phyloP scores from a whole-genome alignment of 2,113 vertebrate genomes.

The Platichthys flesus region DNA sequence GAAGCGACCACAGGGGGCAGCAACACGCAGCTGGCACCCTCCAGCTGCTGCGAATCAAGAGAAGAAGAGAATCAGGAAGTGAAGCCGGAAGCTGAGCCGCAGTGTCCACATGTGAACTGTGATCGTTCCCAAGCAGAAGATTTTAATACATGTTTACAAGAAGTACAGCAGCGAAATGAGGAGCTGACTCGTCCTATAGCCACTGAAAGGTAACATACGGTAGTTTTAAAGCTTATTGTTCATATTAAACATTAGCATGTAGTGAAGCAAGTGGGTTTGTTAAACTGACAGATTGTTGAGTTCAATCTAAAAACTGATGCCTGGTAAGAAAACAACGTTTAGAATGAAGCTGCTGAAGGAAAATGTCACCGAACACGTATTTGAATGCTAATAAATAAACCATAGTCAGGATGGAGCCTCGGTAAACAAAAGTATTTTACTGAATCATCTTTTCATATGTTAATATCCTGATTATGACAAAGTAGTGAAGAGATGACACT shows the following conservation, averaged over 20 bases:
- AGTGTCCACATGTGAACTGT: constrained; percentile 34
- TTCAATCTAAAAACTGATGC: too few species aligned
- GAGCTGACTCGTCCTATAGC: not conserved
- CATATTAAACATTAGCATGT: not conserved
- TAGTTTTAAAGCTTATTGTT: fast-evolving
- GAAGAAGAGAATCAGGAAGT: constrained; percentile 4
- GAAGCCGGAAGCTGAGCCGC: not conserved
- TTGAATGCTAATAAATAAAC: too few species aligned
- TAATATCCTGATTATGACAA: too few species aligned
- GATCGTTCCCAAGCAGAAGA: not conserved
- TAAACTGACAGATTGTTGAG: not conserved
- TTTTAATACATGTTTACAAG: too few species aligned
- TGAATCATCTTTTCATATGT: too few species aligned
- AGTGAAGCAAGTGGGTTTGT: not conserved
- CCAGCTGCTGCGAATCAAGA: not conserved
- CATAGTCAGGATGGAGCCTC: too few species aligned
- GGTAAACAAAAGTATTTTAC: too few species aligned
- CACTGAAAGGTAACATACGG: constrained; percentile 36
- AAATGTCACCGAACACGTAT: too few species aligned
- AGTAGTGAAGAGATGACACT: too few species aligned
- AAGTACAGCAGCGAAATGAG: not conserved
- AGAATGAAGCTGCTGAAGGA: too few species aligned
- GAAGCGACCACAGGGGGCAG: not conserved
- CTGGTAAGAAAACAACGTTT: too few species aligned
- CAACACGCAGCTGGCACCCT: not conserved